Base-by-base conservation (phyloP, 2,797 vertebrate genomes). In the Poliocrania exsul region DNA sequence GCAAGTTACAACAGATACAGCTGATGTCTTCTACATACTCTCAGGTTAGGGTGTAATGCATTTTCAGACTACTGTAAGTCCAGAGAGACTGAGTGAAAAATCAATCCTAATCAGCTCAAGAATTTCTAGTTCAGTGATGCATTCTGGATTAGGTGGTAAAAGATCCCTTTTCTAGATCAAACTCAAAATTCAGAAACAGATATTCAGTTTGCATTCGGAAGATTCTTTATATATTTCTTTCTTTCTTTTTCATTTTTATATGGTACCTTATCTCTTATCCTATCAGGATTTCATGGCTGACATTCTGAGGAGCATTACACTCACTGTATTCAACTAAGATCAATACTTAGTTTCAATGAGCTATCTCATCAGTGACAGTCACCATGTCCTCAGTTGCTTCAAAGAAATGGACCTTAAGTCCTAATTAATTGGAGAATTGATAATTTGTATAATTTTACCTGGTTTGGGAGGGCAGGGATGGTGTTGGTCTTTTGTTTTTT, bases 391-490 rank as follows among this genome's bases (percentile, higher is more conserved):
- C 65, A 79, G 16, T 11, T 84, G 40, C 40, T 67, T 64, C 20
- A 69, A 40, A 74, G 7, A 37, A 83, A 88, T 33, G 6, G 6
- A 5, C 17, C 74, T 25, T 13, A 67, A 73, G 5, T 24, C 9
- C 35, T 28, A 54, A 42, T 54, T 62, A 19, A 11, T 42, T 53
- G 8, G 8, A 69, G 15, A 86, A 73, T 14, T 4, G 6, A 10
- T 37, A 40, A 44, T 40, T 53, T 61, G 9, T 33, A 20, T 42
- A 0, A n/a, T 60, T 53, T 11, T 37, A 13, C 8, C 21, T 40
- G 16, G 38, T 62, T 47, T 25, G 8, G 3, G 17, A 2, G 1
- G 1, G 14, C 14, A 3, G 8, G 8, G 12, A 1, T 31, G 10
- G 2, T 24, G 18, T 16, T 38, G 28, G 16, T 33, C 28, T 2